Evolutionary conservation across 2,797 vertebrate genomes (phyloP), one percentile per base, ranked within the genome.

Genomic region (Bufotes viridis): DNA sequence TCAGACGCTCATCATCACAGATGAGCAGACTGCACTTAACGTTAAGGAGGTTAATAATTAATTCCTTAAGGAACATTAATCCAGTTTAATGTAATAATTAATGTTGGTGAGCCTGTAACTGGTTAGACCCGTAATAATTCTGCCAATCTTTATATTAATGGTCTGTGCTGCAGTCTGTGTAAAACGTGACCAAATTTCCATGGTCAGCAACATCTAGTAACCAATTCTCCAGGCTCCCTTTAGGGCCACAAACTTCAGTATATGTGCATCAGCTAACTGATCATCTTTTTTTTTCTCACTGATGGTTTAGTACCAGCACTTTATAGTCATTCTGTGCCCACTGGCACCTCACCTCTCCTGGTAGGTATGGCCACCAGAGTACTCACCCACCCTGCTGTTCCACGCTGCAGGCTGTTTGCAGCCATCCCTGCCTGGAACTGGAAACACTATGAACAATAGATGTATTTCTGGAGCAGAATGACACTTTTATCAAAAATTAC

Each of bases 31-130:
- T 49, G 49, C 42, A 18, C 17, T 49, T 15, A 74, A 49, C 34
- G 17, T 74, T 76, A 20, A 76, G 51, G 22, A 51, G 42, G 20
- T 76, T 53, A 76, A 76, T 53, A n/a, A 76, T 22, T 76, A 1
- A 76, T 53, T 76, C 74, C 49, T 51, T 11, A 53, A 76, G 10
- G 49, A 76, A 75, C 72, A 75, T 75, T 18, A 49, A 53, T 76
- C 34, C n/a, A 74, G 29, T 49, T 74, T 42, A 42, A 49, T n/a
- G 49, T n/a, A 20, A 72, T 13, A 72, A 17, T 70, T 70, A 6
- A 72, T 10, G 70, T 42, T 74, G 18, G 70, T 49, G 17, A 8
- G 22, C 17, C 8, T 24, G 26, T 34, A 17, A 8, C 26, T 72
- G 15, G 11, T 69, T 13, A 69, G 3, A 69, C 18, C 0, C 10